These are phyloP conservation scores for Megastigmus dorsalis DNA, from an alignment of 2,888 invertebrate species.

Conservation along the genomic window DNA sequence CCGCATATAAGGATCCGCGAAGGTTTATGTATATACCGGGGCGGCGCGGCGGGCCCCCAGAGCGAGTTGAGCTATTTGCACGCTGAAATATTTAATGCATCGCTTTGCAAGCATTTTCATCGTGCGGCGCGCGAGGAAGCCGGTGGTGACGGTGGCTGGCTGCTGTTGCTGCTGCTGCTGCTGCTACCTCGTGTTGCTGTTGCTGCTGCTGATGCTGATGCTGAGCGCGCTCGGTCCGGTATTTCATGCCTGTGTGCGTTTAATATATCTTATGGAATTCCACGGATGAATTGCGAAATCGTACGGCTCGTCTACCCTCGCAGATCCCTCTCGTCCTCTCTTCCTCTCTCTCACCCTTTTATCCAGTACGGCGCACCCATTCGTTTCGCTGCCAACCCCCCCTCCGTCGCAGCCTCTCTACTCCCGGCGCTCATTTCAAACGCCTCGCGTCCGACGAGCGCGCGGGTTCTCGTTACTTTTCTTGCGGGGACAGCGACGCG, in stretches of 20 bases:
- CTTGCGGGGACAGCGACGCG: conserved; percentile 4
- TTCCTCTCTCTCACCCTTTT: no score
- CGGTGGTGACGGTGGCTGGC: no score
- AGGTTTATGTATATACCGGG: no score
- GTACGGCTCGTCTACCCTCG: conserved; percentile 10
- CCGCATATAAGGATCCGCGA: conserved; percentile 1
- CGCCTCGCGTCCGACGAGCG: background rate
- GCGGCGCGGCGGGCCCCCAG: background rate
- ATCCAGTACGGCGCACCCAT: background rate
- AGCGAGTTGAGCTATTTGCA: conserved; percentile 17
- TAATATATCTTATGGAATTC: conserved; percentile 17
- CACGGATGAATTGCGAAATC: conserved; percentile 15
- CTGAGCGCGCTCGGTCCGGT: no score
- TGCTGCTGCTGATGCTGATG: no score
- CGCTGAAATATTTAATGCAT: conserved; percentile 58
- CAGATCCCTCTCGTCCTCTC: background rate
- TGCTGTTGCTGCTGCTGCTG: no score
- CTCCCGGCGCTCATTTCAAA: background rate
- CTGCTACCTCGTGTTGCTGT: no score
- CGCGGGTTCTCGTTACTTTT: background rate
- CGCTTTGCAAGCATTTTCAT: conserved; percentile 54
- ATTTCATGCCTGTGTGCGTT: conserved; percentile 13
- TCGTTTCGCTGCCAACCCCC: background rate
- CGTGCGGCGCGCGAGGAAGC: no score
- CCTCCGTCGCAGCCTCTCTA: no score